Conservation (phyloP, 2,888 invertebrate genomes). For the Trissoscelio sp. region DNA sequence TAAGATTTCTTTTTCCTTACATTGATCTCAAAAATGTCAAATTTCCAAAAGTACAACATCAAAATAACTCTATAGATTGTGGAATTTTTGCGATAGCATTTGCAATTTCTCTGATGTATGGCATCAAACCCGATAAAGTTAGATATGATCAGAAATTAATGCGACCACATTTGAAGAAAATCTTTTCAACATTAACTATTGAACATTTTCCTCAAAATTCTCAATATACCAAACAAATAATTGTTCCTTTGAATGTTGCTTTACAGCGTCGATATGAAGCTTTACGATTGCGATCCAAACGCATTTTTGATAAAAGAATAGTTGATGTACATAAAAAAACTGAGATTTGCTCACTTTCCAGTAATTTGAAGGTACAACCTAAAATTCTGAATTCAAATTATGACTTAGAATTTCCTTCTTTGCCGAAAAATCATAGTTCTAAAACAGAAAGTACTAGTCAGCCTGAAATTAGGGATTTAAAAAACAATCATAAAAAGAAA, state of each 20-base stretch:
- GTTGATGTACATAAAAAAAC: no score
- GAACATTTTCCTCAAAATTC: slow-evolving; percentile 43
- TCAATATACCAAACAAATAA: background rate
- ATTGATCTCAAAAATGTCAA: slow-evolving; percentile 1
- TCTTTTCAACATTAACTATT: background rate
- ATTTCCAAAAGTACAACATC: slow-evolving; percentile 29
- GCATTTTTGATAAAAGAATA: no score
- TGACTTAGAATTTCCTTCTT: no score
- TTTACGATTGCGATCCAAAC: background rate
- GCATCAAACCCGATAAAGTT: slow-evolving; percentile 25
- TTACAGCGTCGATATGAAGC: background rate
- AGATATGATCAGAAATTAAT: slow-evolving; percentile 9
- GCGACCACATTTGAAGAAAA: slow-evolving; percentile 15
- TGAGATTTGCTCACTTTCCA: no score
- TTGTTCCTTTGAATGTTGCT: slow-evolving; percentile 20
- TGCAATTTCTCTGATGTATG: slow-evolving; percentile 22
- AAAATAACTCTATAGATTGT: slow-evolving; percentile 32
- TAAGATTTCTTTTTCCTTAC: slow-evolving; percentile 22
- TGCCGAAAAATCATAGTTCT: no score
- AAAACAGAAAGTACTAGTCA: no score
- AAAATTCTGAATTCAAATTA: no score
- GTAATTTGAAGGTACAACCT: no score
- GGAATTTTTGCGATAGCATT: slow-evolving; percentile 38
- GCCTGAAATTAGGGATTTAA: no score
- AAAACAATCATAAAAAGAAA: no score